Evolutionary conservation across 1,140 invertebrate genomes (phyloP).

Genomic region (Lasaia peninsularis): DNA sequence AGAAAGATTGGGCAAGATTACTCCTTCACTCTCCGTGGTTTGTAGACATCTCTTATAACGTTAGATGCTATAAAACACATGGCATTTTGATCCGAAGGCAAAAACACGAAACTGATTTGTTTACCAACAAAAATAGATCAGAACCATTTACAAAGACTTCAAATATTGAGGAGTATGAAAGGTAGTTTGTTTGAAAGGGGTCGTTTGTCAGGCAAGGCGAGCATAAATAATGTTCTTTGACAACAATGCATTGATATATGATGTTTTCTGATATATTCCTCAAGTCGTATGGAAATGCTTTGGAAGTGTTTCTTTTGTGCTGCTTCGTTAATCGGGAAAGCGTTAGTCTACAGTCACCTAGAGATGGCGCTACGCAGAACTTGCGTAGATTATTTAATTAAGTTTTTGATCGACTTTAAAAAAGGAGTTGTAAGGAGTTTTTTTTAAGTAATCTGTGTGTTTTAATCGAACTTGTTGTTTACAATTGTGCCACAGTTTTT

Average conservation of each 20-base stretch:
- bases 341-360: no score
- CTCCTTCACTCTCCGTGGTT: no score
- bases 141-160: slow-evolving; percentile 3
- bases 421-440: no score
- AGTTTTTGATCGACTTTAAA: no score
- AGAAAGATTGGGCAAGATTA: no score
- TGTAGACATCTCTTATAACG: no score
- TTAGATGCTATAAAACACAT: no score
- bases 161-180: slow-evolving; percentile 1
- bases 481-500: no score
- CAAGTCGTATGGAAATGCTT: slow-evolving; percentile 2
- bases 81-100: not conserved
- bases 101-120: not conserved
- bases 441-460: no score
- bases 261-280: slow-evolving; percentile 4
- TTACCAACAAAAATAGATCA: slow-evolving; percentile 5
- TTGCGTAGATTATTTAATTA: no score
- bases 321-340: not conserved
- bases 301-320: slow-evolving; percentile 4
- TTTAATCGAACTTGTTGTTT: no score
- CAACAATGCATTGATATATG: slow-evolving; percentile 12
- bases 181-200: slow-evolving; percentile 9
- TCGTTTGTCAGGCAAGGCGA: slow-evolving; percentile 3
- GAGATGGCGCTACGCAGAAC: no score
- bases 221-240: slow-evolving; percentile 13